Base-by-base conservation (phyloP, 1,140 invertebrate species). In the Drosophila sproati region DNA sequence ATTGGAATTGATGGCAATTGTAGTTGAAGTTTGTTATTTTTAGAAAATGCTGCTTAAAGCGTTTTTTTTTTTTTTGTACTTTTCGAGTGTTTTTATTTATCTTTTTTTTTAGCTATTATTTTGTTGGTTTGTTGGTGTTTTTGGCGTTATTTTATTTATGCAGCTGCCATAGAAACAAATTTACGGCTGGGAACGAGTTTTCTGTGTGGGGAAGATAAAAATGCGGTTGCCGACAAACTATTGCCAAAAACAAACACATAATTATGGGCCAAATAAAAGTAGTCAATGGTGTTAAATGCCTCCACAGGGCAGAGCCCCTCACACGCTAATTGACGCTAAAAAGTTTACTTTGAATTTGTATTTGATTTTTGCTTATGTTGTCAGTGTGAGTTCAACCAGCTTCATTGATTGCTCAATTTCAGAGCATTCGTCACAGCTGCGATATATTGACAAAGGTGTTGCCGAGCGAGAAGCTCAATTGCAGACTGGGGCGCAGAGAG, bases 21-120 rank as follows among this genome's bases (percentile, higher is more conserved):
- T 77, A 71, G 73, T 78, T 82, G 68, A 78, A 75, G 67, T 66
- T 50, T 73, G 59, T 79, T 79, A 74, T 82, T 87, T 80, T 88
- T 80, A 88, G 79, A 77, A 70, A 88, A 73, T 62, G 54, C 43
- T 45, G 60, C 48, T 62, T 73, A 12, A 70, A 82, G 74, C 72
- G 66, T 64, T 72, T 67, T 78, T 75, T 68, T 28, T 4, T 8
- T 28, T 51, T 35, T 43, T 48, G 29, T 39, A 43, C 29, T 47
- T 67, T 76, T 62, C 28, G 61, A 82, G 82, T 64, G 83, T 50
- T 59, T 12, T 12, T 12, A 12, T 12, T 12, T 12, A 12, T 12
- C 73, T 39, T 51, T 63, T 62, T 82, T 47, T 70, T 59, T 55
- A 72, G 52, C 57, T 61, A 50, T 75, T 60, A 50, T 62, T 48